phyloP scores from a whole-genome alignment of 2,888 invertebrate genomes.

The Hecatera dysodea region DNA sequence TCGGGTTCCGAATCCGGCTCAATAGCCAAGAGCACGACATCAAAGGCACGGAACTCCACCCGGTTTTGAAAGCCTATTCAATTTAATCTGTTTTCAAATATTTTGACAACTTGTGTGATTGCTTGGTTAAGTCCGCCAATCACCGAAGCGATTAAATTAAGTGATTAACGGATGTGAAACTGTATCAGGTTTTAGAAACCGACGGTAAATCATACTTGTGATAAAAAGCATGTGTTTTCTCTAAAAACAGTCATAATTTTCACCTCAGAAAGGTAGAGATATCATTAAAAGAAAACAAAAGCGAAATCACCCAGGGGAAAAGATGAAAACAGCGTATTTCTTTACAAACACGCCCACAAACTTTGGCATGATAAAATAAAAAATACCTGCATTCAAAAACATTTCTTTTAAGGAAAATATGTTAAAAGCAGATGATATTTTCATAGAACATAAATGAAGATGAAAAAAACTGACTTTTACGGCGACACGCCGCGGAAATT shows the following conservation, averaged over 20 bases:
- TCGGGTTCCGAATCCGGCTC: constrained; percentile 1
- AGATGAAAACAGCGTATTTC: constrained; percentile 22
- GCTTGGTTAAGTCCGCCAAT: constrained; percentile 7
- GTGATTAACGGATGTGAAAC: background rate
- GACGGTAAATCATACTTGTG: background rate
- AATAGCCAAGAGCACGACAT: constrained; percentile 6
- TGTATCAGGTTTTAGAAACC: no score
- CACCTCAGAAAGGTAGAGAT: background rate
- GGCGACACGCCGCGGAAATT: constrained; percentile 58
- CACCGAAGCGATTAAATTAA: background rate
- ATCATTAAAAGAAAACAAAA: constrained; percentile 45
- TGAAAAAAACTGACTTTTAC: constrained; percentile 58
- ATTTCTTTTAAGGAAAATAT: constrained; percentile 53
- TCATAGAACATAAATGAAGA: constrained; percentile 59
- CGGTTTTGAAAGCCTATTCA: constrained; percentile 4
- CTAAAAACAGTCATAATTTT: constrained; percentile 10
- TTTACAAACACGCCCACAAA: constrained; percentile 30
- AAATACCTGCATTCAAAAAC: constrained; percentile 50
- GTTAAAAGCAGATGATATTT: constrained; percentile 58
- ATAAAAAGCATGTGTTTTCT: background rate
- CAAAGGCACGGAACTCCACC: constrained; percentile 2
- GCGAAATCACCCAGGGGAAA: constrained; percentile 17
- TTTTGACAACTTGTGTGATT: background rate
- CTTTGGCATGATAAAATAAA: constrained; percentile 34
- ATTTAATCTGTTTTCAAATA: constrained; percentile 18